Evolutionary conservation across 2,888 invertebrate genomes (phyloP), one percentile per base, ranked within the genome.

Genomic region (Dryobota labecula): DNA sequence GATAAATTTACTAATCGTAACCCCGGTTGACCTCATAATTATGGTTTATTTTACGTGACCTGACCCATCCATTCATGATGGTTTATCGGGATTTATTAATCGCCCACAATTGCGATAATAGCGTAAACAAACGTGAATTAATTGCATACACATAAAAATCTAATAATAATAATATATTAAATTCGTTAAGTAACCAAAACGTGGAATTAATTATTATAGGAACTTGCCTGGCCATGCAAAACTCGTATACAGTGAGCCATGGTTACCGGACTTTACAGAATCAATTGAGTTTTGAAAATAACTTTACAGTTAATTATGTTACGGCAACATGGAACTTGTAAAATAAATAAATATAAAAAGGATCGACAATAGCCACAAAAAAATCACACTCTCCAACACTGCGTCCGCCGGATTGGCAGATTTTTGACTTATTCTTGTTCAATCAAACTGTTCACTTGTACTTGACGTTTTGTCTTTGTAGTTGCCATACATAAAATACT

Each of bases 231-330:
- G 96, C 97, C 97, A 96, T 97, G 97, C 96, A 97, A 97, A 97
- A 97, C 97, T 97, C 97, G 96, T 92, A 96, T 97, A 97, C 97
- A 97, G 97, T 97, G 97, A 96, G 97, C 97, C 97, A 97, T 97
- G 96, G 96, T 97, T 91, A 92, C 94, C 81, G 94, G 95, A 95
- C 95, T 90, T 90, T 84, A 88, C 88, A 90, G 90, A 90, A 86
- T 86, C 78, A 84, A 89, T 86, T 86, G 84, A 86, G 88, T 83
- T 83, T 86, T 86, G 85, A 83, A 86, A 86, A 83, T 74, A 85
- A 86, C 84, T 81, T 86, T 80, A 84, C 83, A 82, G 86, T 88
- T 90, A 90, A 83, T 86, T 87, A 81, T 89, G 90, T 92, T 87
- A 89, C 85, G 90, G 93, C 91, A 91, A 93, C 95, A 96, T 96